Percentiles rank a stretch among this genome's conserved stretches.
Conservation (phyloP, 2,888 invertebrate genomes). For the Cerceris rybyensis region DNA sequence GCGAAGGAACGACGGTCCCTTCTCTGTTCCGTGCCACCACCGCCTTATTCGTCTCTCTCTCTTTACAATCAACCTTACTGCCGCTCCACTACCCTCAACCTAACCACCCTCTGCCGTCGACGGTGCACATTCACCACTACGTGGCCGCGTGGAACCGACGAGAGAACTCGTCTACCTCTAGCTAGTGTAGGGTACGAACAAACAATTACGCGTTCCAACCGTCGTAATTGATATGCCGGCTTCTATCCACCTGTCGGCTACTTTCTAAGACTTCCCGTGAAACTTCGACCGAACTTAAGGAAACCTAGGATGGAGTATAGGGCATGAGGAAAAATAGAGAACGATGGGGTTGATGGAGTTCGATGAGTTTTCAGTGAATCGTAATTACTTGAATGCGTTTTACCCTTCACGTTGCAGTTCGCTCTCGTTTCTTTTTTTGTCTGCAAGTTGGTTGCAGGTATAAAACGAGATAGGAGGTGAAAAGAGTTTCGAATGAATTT, state of each 20-base stretch:
- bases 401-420: slow-evolving; percentile 7
- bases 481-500: too few relatives aligned
- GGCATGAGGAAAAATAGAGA: background rate
- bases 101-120: slow-evolving; percentile 55
- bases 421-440: slow-evolving; percentile 8
- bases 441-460: background rate
- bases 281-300: slow-evolving; percentile 52
- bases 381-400: slow-evolving; percentile 56
- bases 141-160: too few relatives aligned
- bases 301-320: background rate
- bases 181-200: slow-evolving; percentile 69
- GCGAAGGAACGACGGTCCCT: slow-evolving; percentile 65
- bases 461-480: too few relatives aligned
- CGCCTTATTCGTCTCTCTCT: slow-evolving; percentile 54
- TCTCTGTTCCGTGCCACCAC: slow-evolving; percentile 52
- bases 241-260: slow-evolving; percentile 69
- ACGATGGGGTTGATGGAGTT: slow-evolving; percentile 9
- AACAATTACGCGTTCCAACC: slow-evolving; percentile 73
- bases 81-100: slow-evolving; percentile 67
- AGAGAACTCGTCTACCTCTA: slow-evolving; percentile 58
- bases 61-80: slow-evolving; percentile 78
- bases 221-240: slow-evolving; percentile 73
- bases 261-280: slow-evolving; percentile 61
- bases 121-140: slow-evolving; percentile 31
- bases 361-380: slow-evolving; percentile 51